Conservation (phyloP, 2,888 invertebrate species). For the Acanthoscelides obtectus region DNA sequence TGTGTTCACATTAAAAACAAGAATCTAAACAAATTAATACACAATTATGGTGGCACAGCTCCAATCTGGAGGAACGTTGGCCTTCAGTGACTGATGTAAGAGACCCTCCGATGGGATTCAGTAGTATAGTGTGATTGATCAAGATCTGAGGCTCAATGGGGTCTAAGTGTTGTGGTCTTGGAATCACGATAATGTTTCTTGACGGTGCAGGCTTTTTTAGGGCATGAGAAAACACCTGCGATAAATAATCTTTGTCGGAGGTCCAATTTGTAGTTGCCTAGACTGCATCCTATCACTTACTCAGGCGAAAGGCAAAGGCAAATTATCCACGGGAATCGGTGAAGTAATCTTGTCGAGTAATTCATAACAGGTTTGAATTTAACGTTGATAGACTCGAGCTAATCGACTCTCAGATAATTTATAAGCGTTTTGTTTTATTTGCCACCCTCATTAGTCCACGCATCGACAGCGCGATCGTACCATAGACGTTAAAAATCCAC, state of each 20-base stretch:
- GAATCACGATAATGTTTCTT: no score
- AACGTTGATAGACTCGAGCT: slow-evolving; percentile 47
- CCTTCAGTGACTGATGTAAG: no score
- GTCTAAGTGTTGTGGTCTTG: no score
- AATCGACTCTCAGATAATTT: slow-evolving; percentile 47
- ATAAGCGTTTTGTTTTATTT: slow-evolving; percentile 46
- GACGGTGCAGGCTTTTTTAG: background rate
- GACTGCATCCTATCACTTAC: background rate
- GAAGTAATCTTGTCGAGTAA: slow-evolving; percentile 45
- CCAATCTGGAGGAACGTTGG: no score
- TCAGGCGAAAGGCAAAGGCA: slow-evolving; percentile 26
- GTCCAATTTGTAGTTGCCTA: background rate
- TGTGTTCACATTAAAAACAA: no score
- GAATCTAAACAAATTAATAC: no score
- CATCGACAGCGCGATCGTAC: background rate
- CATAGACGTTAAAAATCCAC: background rate
- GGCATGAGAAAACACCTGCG: background rate
- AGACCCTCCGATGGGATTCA: no score
- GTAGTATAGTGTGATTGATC: no score
- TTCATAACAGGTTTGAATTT: slow-evolving; percentile 48
- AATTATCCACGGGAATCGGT: slow-evolving; percentile 43
- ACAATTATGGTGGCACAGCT: no score
- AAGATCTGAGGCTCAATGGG: no score
- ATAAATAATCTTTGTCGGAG: background rate
- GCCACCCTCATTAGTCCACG: slow-evolving; percentile 45